These are phyloP conservation scores for Ascidia mentula DNA, from an alignment of 23 tunicate species.

Conservation along the genomic window DNA sequence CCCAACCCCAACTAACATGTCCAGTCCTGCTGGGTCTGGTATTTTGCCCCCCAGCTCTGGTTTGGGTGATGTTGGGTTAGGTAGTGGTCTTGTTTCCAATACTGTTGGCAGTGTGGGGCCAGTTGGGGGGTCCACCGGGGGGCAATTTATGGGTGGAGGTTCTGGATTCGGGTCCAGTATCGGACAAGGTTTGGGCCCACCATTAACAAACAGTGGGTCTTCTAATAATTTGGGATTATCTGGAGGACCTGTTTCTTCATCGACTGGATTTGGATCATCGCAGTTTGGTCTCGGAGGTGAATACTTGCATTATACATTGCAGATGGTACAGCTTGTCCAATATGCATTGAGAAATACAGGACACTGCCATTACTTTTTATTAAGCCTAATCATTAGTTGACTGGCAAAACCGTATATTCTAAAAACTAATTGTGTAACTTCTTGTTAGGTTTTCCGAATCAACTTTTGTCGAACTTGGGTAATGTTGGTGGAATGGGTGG, in stretches of 20 bases:
- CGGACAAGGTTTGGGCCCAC: slow-evolving; percentile 24
- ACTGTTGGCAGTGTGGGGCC: slow-evolving; percentile 41
- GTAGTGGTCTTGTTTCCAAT: slow-evolving; percentile 30
- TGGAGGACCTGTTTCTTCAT: slow-evolving; percentile 23
- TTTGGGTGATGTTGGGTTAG: slow-evolving; percentile 26
- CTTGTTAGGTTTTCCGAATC: slow-evolving; percentile 52
- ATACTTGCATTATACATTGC: too few species aligned
- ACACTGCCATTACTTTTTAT: too few species aligned
- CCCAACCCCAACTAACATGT: slow-evolving; percentile 41
- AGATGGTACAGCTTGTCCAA: too few species aligned
- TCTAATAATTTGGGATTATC: slow-evolving; percentile 60
- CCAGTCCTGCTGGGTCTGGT: slow-evolving; percentile 67
- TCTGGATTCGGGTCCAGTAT: slow-evolving; percentile 35
- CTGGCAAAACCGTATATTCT: too few species aligned
- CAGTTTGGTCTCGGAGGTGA: slow-evolving; percentile 61
- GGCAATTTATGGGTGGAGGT: slow-evolving; percentile 41
- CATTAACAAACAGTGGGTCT: slow-evolving; percentile 9
- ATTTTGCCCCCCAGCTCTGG: slow-evolving; percentile 36
- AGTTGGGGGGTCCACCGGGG: slow-evolving; percentile 33
- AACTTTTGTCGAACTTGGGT: slow-evolving; percentile 49
- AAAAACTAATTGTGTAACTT: too few species aligned
- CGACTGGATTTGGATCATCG: slow-evolving; percentile 30
- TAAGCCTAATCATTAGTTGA: too few species aligned
- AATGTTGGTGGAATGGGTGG: slow-evolving; percentile 34
- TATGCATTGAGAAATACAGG: too few species aligned